Evolutionary conservation across 2,888 invertebrate genomes (phyloP).

Genomic region (Andrena camellia): DNA sequence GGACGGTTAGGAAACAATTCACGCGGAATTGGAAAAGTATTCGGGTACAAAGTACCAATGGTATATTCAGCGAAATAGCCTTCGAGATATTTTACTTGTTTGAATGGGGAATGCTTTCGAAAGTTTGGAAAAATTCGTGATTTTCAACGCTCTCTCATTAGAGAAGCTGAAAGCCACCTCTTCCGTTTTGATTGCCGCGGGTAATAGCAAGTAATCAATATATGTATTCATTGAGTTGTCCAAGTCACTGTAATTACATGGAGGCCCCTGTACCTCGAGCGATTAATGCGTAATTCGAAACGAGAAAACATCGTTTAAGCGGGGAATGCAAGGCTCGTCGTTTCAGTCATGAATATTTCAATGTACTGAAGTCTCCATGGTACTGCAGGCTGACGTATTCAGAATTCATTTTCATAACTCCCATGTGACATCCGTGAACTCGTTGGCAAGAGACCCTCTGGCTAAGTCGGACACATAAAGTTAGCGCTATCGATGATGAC

Average conservation of each 20-base stretch:
- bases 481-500: conserved; percentile 10
- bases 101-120: too few relatives aligned
- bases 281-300: conserved; percentile 6
- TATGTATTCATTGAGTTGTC: conserved; percentile 14
- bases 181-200: neutral
- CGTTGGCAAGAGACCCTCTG: neutral
- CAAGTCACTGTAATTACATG: neutral
- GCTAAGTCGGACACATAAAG: conserved; percentile 11
- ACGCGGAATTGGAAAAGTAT: too few relatives aligned
- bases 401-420: conserved; percentile 19
- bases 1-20: too few relatives aligned
- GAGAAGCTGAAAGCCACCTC: neutral
- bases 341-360: conserved; percentile 12
- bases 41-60: too few relatives aligned
- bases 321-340: neutral
- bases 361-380: neutral
- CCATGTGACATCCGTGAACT: conserved; percentile 4
- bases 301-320: neutral
- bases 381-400: neutral
- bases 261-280: neutral
- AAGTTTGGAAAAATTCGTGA: neutral
- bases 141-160: neutral
- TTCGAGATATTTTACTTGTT: too few relatives aligned
- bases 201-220: conserved; percentile 2
- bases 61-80: too few relatives aligned